A percentile compares a stretch with the other conserved stretches of the same genome.
Conservation (phyloP, 2,797 vertebrate genomes). For the Tamandua tetradactyla region DNA sequence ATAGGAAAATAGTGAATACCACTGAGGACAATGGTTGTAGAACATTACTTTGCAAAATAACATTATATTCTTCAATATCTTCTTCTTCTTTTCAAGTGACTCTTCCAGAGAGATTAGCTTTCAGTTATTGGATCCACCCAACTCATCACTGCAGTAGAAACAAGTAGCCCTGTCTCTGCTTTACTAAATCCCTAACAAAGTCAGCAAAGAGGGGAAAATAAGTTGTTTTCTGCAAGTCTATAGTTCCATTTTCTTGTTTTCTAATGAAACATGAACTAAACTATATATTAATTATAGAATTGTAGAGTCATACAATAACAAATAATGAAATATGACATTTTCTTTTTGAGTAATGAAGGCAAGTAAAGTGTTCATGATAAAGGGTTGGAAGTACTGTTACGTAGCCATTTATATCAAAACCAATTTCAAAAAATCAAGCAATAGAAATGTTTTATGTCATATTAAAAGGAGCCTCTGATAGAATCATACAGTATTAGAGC, state of each 20-base stretch:
- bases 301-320: background rate
- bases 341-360: background rate
- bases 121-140: background rate
- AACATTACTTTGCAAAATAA: background rate
- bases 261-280: background rate
- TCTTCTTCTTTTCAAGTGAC: background rate
- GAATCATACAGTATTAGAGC: background rate
- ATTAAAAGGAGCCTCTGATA: background rate
- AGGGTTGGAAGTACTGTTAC: fast-evolving
- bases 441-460: background rate
- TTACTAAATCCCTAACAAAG: background rate
- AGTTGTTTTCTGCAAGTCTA: background rate
- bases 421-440: background rate
- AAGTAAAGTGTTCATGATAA: background rate
- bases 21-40: background rate
- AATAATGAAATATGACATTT: background rate
- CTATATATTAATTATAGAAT: background rate
- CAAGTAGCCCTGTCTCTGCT: background rate
- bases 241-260: background rate
- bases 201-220: background rate
- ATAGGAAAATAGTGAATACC: background rate
- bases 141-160: background rate
- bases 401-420: background rate
- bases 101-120: background rate
- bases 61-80: background rate